These are phyloP conservation scores for Desoria tigrina DNA, from an alignment of 2,888 invertebrate genomes.

Conservation along the genomic window DNA sequence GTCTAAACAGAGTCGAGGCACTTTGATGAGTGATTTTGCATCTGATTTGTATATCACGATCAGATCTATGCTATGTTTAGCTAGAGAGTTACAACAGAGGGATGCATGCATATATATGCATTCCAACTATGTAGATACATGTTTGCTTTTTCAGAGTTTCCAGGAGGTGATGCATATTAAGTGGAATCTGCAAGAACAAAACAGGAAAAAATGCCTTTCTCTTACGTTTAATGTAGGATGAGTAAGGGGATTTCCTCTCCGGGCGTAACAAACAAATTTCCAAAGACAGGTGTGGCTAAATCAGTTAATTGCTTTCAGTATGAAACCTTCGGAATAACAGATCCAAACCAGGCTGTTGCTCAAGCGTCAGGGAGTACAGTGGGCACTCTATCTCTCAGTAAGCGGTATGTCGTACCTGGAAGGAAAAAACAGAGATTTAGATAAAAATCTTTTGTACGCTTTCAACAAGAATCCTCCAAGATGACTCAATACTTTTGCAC, in stretches of 20 bases:
- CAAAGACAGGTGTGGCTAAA: conserved; percentile 14
- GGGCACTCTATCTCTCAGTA: neutral
- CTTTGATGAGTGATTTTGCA: too few species aligned
- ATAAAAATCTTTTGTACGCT: conserved; percentile 15
- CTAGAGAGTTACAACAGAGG: too few species aligned
- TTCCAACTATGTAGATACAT: too few species aligned
- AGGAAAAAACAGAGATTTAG: conserved; percentile 11
- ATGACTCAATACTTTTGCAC: conserved; percentile 16
- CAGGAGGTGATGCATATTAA: too few species aligned
- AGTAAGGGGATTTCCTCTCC: too few species aligned
- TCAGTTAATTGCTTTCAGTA: conserved; percentile 17
- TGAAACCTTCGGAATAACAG: neutral
- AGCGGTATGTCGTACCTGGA: conserved; percentile 7
- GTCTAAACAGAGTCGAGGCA: too few species aligned
- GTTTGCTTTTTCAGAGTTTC: too few species aligned
- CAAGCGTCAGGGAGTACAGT: neutral
- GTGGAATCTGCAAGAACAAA: neutral
- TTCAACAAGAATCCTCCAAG: conserved; percentile 10
- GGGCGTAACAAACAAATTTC: too few species aligned
- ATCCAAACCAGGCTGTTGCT: neutral
- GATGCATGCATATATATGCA: too few species aligned
- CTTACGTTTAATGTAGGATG: too few species aligned
- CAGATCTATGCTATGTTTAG: too few species aligned
- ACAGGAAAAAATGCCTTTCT: neutral
- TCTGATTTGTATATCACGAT: too few species aligned